These are phyloP conservation scores for Cynocephalus volans DNA, from an alignment of 2,113 vertebrate species.

Conservation along the genomic window DNA sequence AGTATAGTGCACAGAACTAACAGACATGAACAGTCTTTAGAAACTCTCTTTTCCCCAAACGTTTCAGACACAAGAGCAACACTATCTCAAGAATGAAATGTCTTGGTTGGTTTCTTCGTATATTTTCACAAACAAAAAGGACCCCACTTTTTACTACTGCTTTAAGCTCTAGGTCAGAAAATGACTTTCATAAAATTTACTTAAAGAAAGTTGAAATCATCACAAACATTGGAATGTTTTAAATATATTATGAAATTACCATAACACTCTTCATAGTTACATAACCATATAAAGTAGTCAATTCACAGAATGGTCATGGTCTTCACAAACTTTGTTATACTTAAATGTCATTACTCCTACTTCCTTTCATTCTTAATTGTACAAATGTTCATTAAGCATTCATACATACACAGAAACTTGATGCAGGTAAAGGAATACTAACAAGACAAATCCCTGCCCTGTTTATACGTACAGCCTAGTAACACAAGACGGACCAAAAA, in stretches of 20 bases:
- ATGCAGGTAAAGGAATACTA: not conserved
- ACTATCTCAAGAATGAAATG: not conserved
- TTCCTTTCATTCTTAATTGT: not conserved
- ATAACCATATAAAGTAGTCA: not conserved
- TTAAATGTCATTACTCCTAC: not conserved
- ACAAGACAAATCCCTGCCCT: not conserved
- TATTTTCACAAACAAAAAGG: not conserved
- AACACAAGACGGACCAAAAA: not conserved
- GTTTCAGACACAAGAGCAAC: not conserved
- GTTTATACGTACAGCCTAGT: too few species aligned
- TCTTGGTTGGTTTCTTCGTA: not conserved
- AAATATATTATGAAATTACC: not conserved
- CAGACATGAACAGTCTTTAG: not conserved
- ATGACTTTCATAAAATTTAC: not conserved
- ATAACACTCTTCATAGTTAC: not conserved
- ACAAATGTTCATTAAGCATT: not conserved
- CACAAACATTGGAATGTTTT: not conserved
- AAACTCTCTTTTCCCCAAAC: not conserved
- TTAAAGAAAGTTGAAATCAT: constrained; percentile 27
- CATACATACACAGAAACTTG: not conserved
- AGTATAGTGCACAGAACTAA: not conserved
- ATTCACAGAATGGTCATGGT: not conserved
- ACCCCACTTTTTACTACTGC: not conserved
- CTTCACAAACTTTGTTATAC: not conserved
- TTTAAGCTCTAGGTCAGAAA: not conserved